These are phyloP conservation scores for Catharus minimus DNA, from an alignment of 2,113 vertebrate genomes.

Conservation along the genomic window DNA sequence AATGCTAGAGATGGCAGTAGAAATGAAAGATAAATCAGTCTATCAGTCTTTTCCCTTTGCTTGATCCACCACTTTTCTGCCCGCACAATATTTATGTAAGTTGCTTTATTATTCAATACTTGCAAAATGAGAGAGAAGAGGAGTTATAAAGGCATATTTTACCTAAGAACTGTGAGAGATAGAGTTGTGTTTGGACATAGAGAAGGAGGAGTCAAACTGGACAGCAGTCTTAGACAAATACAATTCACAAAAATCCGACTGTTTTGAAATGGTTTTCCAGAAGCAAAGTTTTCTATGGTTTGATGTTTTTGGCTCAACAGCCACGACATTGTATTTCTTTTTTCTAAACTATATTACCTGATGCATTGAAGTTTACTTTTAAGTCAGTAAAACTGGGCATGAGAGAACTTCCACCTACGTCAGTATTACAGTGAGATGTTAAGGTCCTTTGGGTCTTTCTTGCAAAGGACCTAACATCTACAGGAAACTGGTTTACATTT, in stretches of 20 bases:
- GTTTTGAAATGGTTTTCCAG: neutral
- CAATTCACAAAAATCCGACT: neutral
- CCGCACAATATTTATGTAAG: neutral
- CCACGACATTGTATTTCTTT: neutral
- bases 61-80: neutral
- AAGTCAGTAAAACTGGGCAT: neutral
- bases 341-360: neutral
- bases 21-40: neutral
- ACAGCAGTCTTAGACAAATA: neutral
- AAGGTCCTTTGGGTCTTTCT: neutral
- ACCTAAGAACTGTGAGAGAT: neutral
- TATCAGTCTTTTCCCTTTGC: neutral
- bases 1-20: neutral
- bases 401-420: fast-evolving
- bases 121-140: neutral
- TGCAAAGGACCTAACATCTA: neutral
- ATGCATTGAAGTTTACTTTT: neutral
- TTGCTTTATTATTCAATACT: neutral
- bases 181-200: neutral
- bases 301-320: neutral
- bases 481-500: neutral
- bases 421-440: neutral
- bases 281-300: neutral
- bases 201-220: neutral
- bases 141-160: neutral